Evolutionary conservation across 2,888 invertebrate species (phyloP).

Genomic region (Latheticus oryzae): DNA sequence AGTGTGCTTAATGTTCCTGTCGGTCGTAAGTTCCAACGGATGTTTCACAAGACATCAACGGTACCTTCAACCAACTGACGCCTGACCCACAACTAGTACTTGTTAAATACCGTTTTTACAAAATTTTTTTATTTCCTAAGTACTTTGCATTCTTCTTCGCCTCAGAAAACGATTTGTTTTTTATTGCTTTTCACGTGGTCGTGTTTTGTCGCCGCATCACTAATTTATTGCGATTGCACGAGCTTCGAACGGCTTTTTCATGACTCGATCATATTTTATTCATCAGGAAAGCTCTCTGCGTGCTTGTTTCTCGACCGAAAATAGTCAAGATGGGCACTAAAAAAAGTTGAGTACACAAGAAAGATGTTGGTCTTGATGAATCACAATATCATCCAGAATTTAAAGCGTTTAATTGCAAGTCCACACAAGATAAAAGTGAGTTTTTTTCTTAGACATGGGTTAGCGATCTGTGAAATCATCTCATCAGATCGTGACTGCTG

Average conservation of each 20-base stretch:
- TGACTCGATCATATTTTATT: constrained; percentile 18
- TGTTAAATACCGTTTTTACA: constrained; percentile 33
- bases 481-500: too few species aligned
- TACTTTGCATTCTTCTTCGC: constrained; percentile 19
- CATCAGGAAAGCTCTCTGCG: neutral
- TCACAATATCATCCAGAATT: too few species aligned
- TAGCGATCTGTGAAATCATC: too few species aligned
- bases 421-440: too few species aligned
- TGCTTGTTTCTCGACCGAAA: too few species aligned
- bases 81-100: constrained; percentile 35
- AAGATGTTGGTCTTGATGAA: too few species aligned
- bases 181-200: constrained; percentile 6
- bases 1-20: constrained; percentile 11
- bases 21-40: constrained; percentile 17
- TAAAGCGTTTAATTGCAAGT: too few species aligned
- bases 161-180: constrained; percentile 9
- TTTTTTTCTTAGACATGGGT: too few species aligned
- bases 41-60: constrained; percentile 27
- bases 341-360: too few species aligned
- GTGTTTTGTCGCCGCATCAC: constrained; percentile 12
- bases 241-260: constrained; percentile 21
- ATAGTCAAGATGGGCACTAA: too few species aligned
- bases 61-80: constrained; percentile 35
- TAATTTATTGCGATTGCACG: constrained; percentile 18
- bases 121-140: constrained; percentile 5